Percentiles rank a stretch among this genome's conserved stretches.
Conservation (phyloP, 2,113 vertebrate genomes). For the Heterochromis multidens region DNA sequence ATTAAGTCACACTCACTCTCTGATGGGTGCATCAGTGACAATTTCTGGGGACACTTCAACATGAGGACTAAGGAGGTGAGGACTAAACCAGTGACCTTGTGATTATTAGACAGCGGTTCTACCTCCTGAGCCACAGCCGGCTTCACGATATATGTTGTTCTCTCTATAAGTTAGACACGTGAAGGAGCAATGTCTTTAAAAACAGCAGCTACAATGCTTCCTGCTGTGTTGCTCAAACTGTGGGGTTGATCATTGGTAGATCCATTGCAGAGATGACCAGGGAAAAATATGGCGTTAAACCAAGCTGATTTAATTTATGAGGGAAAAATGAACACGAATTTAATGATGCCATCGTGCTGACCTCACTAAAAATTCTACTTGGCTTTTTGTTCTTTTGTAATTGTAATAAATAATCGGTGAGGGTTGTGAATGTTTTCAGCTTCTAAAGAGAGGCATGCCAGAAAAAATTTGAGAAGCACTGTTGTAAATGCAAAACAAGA, state of each 20-base stretch:
- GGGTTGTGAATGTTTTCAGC: not conserved
- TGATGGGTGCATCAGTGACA: no score
- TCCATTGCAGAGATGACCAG: not conserved
- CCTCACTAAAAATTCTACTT: not conserved
- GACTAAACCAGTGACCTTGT: no score
- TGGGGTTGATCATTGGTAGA: not conserved
- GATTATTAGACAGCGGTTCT: no score
- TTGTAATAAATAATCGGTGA: not conserved
- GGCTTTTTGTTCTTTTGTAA: not conserved
- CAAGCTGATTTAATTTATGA: not conserved
- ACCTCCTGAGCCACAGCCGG: no score
- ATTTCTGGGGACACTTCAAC: no score
- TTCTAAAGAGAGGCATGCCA: no score
- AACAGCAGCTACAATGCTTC: not conserved
- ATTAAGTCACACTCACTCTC: no score
- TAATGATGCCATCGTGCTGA: not conserved
- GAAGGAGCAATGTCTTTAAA: not conserved
- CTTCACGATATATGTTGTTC: no score
- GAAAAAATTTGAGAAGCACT: not conserved
- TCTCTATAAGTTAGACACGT: no score
- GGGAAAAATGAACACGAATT: not conserved
- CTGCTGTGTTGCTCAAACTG: not conserved
- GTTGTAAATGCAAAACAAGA: no score
- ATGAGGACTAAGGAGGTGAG: no score
- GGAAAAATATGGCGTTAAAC: not conserved